Conservation (phyloP, 2,113 vertebrate genomes). For the Sisor rabdophorus region DNA sequence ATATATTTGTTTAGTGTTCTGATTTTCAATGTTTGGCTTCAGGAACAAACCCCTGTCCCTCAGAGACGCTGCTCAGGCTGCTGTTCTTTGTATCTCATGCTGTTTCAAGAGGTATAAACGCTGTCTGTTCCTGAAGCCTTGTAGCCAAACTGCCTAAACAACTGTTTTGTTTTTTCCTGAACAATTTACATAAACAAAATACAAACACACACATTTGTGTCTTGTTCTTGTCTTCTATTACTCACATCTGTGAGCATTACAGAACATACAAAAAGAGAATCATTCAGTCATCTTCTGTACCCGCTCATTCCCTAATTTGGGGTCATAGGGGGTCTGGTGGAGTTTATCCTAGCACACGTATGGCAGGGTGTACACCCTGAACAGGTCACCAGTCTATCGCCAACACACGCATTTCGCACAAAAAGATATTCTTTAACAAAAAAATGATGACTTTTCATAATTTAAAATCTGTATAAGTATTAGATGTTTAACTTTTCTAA, state of each 20-base stretch:
- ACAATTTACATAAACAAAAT: conserved; percentile 65
- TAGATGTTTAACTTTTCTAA: no score
- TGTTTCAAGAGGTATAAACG: conserved; percentile 13
- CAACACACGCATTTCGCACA: no score
- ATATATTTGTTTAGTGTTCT: conserved; percentile 55
- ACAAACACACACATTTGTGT: conserved; percentile 20
- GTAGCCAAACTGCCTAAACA: conserved; percentile 37
- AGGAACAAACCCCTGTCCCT: conserved; percentile 44
- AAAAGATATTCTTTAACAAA: no score
- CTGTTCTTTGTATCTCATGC: conserved; percentile 42
- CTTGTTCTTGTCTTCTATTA: neutral
- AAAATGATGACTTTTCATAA: no score
- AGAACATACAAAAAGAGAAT: no score
- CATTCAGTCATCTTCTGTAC: no score
- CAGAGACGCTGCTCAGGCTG: conserved; percentile 39
- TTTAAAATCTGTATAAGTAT: no score
- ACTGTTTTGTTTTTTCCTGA: conserved; percentile 43
- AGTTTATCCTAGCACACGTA: no score
- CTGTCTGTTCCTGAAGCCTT: conserved; percentile 29
- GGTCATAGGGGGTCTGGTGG: no score
- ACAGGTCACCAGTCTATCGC: no score
- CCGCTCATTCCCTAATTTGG: no score
- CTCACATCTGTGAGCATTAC: neutral
- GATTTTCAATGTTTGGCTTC: conserved; percentile 42
- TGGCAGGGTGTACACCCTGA: no score